Evolutionary conservation across 2,797 vertebrate genomes (phyloP).

Genomic region (Rachycentron canadum): DNA sequence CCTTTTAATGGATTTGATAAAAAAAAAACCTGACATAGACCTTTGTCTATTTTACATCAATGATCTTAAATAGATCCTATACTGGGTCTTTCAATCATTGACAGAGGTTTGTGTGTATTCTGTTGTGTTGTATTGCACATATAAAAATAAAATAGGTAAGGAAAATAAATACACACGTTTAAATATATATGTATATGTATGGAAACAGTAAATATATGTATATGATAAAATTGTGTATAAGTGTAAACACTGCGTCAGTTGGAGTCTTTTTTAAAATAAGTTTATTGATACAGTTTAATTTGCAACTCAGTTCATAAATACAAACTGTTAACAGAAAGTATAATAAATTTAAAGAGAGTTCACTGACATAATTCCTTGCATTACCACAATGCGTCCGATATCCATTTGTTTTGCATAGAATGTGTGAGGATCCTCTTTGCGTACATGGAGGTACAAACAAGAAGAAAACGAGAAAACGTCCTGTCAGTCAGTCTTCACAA

Average conservation of each 20-base stretch:
- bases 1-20: no score
- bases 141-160: no score
- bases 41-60: no score
- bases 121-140: no score
- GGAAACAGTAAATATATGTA: no score
- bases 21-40: no score
- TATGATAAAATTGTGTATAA: no score
- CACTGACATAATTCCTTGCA: conserved; percentile 21
- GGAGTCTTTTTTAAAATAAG: conserved; percentile 88
- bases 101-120: no score
- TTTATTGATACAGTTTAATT: conserved; percentile 96
- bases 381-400: background rate
- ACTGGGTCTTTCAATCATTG: no score
- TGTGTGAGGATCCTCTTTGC: conserved; percentile 7
- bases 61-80: no score
- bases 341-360: conserved; percentile 18
- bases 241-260: background rate
- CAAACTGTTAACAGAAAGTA: conserved; percentile 94
- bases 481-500: background rate
- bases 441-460: background rate
- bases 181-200: no score
- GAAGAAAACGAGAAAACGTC: background rate
- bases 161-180: no score
- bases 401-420: conserved; percentile 44
- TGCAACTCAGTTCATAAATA: conserved; percentile 94